Evolutionary conservation across 2,888 invertebrate species (phyloP).

Genomic region (Pilophorus perplexus): DNA sequence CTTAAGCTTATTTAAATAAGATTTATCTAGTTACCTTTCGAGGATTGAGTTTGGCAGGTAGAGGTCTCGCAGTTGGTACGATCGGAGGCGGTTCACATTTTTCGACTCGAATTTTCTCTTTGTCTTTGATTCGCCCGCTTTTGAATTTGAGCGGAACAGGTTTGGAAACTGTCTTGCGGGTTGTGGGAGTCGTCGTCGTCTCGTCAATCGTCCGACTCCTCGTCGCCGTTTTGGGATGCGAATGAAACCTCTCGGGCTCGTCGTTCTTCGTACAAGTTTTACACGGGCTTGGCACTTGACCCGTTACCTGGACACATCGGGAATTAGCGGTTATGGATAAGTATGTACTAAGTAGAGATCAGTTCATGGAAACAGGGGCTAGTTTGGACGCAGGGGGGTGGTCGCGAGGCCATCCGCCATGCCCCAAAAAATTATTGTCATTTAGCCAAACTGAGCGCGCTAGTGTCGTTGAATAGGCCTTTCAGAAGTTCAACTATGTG

Average conservation of each 20-base stretch:
- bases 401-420: too few relatives aligned
- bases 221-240: constrained; percentile 54
- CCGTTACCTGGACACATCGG: constrained; percentile 32
- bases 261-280: constrained; percentile 66
- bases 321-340: too few relatives aligned
- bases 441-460: too few relatives aligned
- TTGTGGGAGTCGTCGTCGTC: background rate
- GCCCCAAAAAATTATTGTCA: too few relatives aligned
- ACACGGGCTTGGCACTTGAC: constrained; percentile 58
- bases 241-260: constrained; percentile 65
- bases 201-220: background rate
- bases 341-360: too few relatives aligned
- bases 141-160: constrained; percentile 57
- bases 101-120: constrained; percentile 20
- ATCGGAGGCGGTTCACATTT: background rate
- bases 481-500: too few relatives aligned
- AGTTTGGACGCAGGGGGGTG: too few relatives aligned
- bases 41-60: constrained; percentile 17
- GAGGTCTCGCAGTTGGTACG: constrained; percentile 9
- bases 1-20: too few relatives aligned
- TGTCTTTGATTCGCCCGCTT: constrained; percentile 35
- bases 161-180: constrained; percentile 50
- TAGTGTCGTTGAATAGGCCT: too few relatives aligned
- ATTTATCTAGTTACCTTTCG: constrained; percentile 28
- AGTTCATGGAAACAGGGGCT: too few relatives aligned